These are phyloP conservation scores for Agrotis puta DNA, from an alignment of 2,888 invertebrate genomes.

Conservation along the genomic window DNA sequence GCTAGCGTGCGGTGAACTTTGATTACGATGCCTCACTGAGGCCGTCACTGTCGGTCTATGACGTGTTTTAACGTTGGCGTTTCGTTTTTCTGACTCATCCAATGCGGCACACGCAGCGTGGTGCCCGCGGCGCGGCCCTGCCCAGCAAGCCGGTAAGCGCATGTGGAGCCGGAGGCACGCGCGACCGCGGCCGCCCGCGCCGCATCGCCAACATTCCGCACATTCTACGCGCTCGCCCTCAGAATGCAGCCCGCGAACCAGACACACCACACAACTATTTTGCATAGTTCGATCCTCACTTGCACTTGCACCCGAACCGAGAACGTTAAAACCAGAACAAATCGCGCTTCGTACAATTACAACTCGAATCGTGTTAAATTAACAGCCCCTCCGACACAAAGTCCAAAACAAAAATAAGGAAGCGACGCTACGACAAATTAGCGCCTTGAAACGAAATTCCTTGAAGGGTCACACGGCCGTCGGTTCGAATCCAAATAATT, in stretches of 20 bases:
- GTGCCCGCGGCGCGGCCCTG: constrained; percentile 81
- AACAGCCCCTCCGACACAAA: constrained; percentile 64
- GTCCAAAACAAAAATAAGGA: constrained; percentile 71
- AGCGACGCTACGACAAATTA: constrained; percentile 76
- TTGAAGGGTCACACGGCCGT: constrained; percentile 79
- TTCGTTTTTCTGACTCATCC: constrained; percentile 89
- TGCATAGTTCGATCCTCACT: constrained; percentile 80
- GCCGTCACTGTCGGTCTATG: constrained; percentile 67
- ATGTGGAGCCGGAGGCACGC: constrained; percentile 68
- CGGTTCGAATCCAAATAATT: constrained; percentile 86
- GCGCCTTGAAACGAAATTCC: constrained; percentile 77
- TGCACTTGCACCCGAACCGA: constrained; percentile 64
- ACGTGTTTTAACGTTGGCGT: constrained; percentile 79
- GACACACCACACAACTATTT: constrained; percentile 83
- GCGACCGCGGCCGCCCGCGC: constrained; percentile 76
- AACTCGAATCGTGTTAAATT: constrained; percentile 45
- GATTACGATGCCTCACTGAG: constrained; percentile 69
- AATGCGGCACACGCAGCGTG: constrained; percentile 85
- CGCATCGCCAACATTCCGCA: constrained; percentile 83
- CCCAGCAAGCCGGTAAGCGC: constrained; percentile 82
- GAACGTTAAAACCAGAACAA: constrained; percentile 42
- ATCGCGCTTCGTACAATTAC: constrained; percentile 46
- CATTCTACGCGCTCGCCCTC: constrained; percentile 86
- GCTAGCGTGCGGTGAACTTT: constrained; percentile 83
- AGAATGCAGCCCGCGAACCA: constrained; percentile 86